Evolutionary conservation across 2,888 invertebrate genomes (phyloP).

Genomic region (Anthrax anthrax): DNA sequence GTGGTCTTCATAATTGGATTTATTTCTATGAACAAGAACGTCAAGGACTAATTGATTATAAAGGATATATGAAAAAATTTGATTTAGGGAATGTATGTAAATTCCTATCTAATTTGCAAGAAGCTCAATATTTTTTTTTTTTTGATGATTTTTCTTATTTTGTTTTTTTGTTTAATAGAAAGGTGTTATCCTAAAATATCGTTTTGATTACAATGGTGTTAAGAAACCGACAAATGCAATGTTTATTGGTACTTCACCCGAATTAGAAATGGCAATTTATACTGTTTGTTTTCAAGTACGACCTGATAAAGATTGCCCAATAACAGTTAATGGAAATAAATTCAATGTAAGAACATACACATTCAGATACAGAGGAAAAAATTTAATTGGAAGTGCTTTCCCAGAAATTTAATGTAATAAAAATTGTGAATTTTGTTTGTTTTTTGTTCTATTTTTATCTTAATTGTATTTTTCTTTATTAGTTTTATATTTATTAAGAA

Average conservation of each 20-base stretch:
- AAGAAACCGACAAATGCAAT: constrained; percentile 65
- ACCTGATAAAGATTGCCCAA: constrained; percentile 56
- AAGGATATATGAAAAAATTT: constrained; percentile 60
- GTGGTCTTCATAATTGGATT: constrained; percentile 84
- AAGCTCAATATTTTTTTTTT: background rate
- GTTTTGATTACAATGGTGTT: constrained; percentile 52
- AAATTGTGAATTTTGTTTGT: background rate
- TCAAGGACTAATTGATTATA: constrained; percentile 55
- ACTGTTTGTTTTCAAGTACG: constrained; percentile 72
- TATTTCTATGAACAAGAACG: constrained; percentile 66
- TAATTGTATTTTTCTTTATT: background rate
- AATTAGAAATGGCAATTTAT: constrained; percentile 80
- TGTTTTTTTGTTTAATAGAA: constrained; percentile 39
- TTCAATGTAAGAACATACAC: constrained; percentile 61
- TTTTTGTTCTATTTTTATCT: too few relatives aligned
- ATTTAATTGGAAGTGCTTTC: constrained; percentile 66
- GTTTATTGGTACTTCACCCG: constrained; percentile 79
- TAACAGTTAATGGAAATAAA: constrained; percentile 54
- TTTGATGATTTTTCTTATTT: too few relatives aligned
- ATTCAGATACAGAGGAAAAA: constrained; percentile 60
- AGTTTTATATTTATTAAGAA: background rate
- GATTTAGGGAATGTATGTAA: constrained; percentile 55
- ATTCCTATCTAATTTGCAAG: background rate
- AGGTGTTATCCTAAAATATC: constrained; percentile 57
- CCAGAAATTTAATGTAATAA: constrained; percentile 51